Evolutionary conservation across 2,888 invertebrate genomes (phyloP).

Genomic region (Helicoverpa assulta): DNA sequence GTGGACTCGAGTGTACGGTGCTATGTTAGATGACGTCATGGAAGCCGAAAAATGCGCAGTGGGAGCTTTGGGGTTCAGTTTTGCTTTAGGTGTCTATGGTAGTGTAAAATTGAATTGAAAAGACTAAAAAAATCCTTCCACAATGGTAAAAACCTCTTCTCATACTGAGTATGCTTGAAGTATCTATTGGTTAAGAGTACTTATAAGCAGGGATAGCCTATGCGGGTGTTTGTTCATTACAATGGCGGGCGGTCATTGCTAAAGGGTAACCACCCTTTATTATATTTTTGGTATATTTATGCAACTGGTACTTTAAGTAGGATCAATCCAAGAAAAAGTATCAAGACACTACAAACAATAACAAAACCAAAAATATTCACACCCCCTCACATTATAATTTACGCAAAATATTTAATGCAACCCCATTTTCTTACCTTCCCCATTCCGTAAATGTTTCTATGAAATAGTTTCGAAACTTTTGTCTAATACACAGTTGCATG

Average conservation of each 20-base stretch:
- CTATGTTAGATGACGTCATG: constrained; percentile 70
- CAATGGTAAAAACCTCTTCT: too few species aligned
- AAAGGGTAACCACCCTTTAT: too few species aligned
- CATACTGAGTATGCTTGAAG: too few species aligned
- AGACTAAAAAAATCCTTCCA: background rate
- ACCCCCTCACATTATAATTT: constrained; percentile 45
- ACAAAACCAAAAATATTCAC: constrained; percentile 37
- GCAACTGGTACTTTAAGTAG: too few species aligned
- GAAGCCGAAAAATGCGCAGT: constrained; percentile 51
- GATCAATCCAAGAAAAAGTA: too few species aligned
- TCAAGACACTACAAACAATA: background rate
- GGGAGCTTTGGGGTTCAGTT: constrained; percentile 23
- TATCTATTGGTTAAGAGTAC: too few species aligned
- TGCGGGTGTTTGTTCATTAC: too few species aligned
- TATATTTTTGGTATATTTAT: too few species aligned
- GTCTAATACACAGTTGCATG: constrained; percentile 83
- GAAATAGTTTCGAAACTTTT: constrained; percentile 80
- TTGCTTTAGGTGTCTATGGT: constrained; percentile 4
- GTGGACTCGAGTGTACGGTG: constrained; percentile 71
- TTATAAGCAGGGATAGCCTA: too few species aligned
- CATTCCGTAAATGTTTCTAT: constrained; percentile 69
- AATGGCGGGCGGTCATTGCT: too few species aligned
- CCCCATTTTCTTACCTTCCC: constrained; percentile 58
- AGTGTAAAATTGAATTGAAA: too few species aligned
- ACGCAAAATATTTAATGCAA: constrained; percentile 59